Percentiles rank a stretch among this genome's conserved stretches.
Evolutionary conservation across 2,113 vertebrate species (phyloP).

Genomic region (Cochlearius cochlearius): DNA sequence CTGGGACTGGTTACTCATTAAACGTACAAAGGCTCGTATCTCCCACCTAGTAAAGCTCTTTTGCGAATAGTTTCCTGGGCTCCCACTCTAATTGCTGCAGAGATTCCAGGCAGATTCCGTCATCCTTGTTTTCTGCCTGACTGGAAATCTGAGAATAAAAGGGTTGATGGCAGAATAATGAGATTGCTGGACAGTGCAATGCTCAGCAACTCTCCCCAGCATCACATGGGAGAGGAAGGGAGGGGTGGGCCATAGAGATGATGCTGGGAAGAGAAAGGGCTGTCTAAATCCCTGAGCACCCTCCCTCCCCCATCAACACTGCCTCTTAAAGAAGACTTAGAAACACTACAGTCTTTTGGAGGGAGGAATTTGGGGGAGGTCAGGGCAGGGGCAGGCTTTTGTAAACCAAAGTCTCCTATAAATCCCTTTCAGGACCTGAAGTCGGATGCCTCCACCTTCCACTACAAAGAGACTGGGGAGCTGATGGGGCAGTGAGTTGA

Average conservation of each 20-base stretch:
- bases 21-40: conserved; percentile 4
- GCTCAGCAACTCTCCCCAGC: conserved; percentile 62
- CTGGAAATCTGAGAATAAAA: conserved; percentile 71
- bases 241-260: neutral
- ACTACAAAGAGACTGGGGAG: neutral
- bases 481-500: neutral
- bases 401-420: neutral
- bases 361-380: conserved; percentile 1
- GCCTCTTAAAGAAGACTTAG: conserved; percentile 35
- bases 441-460: neutral
- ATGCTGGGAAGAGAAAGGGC: conserved; percentile 23
- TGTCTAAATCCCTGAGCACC: conserved; percentile 18
- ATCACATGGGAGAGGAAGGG: conserved; percentile 20
- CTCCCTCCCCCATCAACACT: neutral
- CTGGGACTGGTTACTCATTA: conserved; percentile 39
- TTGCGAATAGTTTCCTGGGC: conserved; percentile 15
- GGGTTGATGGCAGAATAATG: conserved; percentile 72
- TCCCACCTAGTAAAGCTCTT: conserved; percentile 36
- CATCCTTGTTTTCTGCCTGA: conserved; percentile 75
- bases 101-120: conserved; percentile 56
- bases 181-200: conserved; percentile 66
- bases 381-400: conserved; percentile 24
- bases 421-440: neutral
- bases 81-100: conserved; percentile 47
- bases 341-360: conserved; percentile 13